These are phyloP conservation scores for Coremacera marginata DNA, from an alignment of 2,888 invertebrate species.

Conservation along the genomic window DNA sequence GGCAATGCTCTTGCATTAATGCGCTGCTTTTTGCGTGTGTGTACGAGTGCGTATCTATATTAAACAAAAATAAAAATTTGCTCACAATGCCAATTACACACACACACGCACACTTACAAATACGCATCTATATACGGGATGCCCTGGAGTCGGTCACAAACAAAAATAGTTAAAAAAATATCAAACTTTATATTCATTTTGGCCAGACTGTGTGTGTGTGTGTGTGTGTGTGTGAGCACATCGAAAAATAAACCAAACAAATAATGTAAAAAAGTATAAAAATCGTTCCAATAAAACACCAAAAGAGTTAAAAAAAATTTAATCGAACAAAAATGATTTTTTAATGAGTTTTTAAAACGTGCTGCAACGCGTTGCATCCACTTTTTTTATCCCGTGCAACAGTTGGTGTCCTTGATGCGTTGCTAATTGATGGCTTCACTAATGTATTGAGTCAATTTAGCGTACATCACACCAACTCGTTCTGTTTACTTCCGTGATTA, in stretches of 20 bases:
- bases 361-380: background rate
- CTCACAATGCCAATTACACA: slow-evolving; percentile 18
- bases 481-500: background rate
- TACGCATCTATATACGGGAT: slow-evolving; percentile 41
- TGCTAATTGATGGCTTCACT: slow-evolving; percentile 18
- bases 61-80: slow-evolving; percentile 31
- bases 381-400: background rate
- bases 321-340: slow-evolving; percentile 28
- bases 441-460: slow-evolving; percentile 13
- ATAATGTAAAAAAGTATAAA: slow-evolving; percentile 3
- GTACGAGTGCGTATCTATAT: slow-evolving; percentile 9
- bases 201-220: background rate
- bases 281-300: background rate
- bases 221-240: background rate
- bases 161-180: slow-evolving; percentile 10
- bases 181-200: background rate
- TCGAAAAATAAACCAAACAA: slow-evolving; percentile 1
- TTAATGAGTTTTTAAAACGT: slow-evolving; percentile 29
- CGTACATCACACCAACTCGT: background rate
- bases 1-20: slow-evolving; percentile 56
- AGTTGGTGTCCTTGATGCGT: slow-evolving; percentile 23
- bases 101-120: slow-evolving; percentile 21
- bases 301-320: background rate
- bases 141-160: slow-evolving; percentile 26
- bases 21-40: slow-evolving; percentile 48